Conservation (phyloP, 2,797 vertebrate genomes). For the Lophura swinhoii region DNA sequence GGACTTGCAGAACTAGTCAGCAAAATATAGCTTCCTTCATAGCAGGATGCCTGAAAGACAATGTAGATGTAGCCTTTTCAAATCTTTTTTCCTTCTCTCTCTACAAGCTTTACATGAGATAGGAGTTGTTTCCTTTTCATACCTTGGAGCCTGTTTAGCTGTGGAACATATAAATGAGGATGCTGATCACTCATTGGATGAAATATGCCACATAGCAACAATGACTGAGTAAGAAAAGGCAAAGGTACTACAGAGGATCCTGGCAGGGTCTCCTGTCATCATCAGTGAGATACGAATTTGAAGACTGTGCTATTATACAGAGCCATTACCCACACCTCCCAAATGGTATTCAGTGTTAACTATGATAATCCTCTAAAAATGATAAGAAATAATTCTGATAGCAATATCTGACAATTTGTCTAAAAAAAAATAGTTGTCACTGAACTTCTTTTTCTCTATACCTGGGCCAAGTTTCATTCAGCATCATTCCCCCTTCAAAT, state of each 20-base stretch:
- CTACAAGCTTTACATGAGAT: not conserved
- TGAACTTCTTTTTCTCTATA: not conserved
- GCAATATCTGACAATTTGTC: not conserved
- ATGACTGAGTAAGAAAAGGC: not conserved
- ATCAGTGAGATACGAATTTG: not conserved
- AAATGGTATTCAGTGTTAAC: not conserved
- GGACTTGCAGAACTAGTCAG: not conserved
- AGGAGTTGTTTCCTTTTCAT: not conserved
- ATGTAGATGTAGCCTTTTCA: not conserved
- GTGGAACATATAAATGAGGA: not conserved
- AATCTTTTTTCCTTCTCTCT: not conserved
- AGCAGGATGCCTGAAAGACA: not conserved
- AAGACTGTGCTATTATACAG: not conserved
- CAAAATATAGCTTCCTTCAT: rapidly evolving
- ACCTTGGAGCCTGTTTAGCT: not conserved
- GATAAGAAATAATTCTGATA: not conserved
- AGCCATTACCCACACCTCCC: not conserved
- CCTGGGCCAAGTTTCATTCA: not conserved
- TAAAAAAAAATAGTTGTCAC: not conserved
- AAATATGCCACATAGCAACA: not conserved
- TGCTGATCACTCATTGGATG: not conserved
- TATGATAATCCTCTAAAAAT: not conserved
- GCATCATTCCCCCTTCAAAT: not conserved
- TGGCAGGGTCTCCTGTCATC: not conserved
- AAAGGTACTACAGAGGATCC: not conserved